Evolutionary conservation across 2,797 vertebrate genomes (phyloP), one percentile per base, ranked within the genome.

Genomic region (Pangasius macronema): DNA sequence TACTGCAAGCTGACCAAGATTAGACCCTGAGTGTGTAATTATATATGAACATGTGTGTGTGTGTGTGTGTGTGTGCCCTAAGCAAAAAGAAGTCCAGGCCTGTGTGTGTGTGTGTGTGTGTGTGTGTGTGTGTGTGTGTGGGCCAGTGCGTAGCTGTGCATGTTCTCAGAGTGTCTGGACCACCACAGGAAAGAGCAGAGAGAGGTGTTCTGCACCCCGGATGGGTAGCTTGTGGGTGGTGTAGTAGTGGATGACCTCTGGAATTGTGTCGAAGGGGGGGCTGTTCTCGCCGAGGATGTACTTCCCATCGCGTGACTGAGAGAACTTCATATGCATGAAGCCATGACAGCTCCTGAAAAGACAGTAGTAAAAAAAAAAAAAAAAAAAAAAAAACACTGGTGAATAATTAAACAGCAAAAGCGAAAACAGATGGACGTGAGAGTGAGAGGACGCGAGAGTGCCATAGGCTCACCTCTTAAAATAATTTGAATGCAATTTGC

Each of bases 311-410:
- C 96, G 96, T 0, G 94, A 97, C 86, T 93, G 90, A 0, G 94
- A 91, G 89, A 99, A 97, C 94, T 98, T 98, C 95, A 99, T 97
- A 88, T 99, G 98, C 96, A 98, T 97, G 89, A 97, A 98, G 33
- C 98, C 97, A 42, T 98, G 97, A 93, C 97, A 98, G 95, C 98
- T 98, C 94, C 98, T 99, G 94, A 65, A 57, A 82, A 72, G 33
- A 88, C 20, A 65, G 6, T 16, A 65, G 8, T 13, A 4, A 30
- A 76, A 39, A 49, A 24, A 84, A 22, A 72, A 10, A 70, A 6
- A 61, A 22, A 51, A 75, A 39, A 39, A 24, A 84, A 24, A 72
- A 7, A 70, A 6, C 30, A 49, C 36, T 85, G 57, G 84, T 72
- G 77, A 39, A 86, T 55, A 61, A 49, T 81, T 61, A 51, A 65